Base-by-base conservation (phyloP, 53 echinoderm and acorn worm genomes). In the Crossaster papposus region DNA sequence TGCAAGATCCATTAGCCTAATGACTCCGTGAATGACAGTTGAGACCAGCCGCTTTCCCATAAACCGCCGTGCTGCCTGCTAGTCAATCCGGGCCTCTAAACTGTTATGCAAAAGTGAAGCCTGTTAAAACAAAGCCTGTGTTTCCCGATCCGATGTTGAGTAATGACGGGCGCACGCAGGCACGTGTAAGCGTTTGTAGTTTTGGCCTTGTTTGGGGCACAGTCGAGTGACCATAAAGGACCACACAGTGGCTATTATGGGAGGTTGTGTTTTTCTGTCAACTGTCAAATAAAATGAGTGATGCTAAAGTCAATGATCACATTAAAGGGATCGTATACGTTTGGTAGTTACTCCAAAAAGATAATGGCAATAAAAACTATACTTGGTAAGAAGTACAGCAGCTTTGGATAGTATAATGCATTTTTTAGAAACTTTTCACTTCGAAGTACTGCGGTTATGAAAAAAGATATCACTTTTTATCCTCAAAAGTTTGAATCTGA, bases 1-100 rank as follows among this genome's bases (percentile, higher is more conserved):
- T 84, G 85, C 79, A 84, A 64, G 85, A 77, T 83, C 91, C 91
- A 91, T 91, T 91, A 87, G 87, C 87, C 74, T 87, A 87, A 87
- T 87, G 87, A 87, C 87, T 72, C 87, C 55, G 87, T 87, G 87
- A 87, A 87, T 87, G 87, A 87, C 87, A 87, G 87, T 87, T 58
- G 77, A 87, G 87, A 77, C 87, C 58, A 64, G 87, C 87, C 77
- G 87, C 87, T 87, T 87, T 58, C 36, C 52, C 55, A 23, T 63
- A 87, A 53, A n/a, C n/a, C n/a, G n/a, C 77, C 77, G 87, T 63
- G 54, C 76, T 77, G 54, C 75, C 77, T 77, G 87, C 87, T 24
- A 87, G 87, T 55, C 87, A 87, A 87, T 87, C 87, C 87, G 4
- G 35, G 77, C 29, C 87, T 63, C 75, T 87, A 87, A 87, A 87